phyloP scores from a whole-genome alignment of 1,140 invertebrate genomes.

The Acromyrmex echinatior region DNA sequence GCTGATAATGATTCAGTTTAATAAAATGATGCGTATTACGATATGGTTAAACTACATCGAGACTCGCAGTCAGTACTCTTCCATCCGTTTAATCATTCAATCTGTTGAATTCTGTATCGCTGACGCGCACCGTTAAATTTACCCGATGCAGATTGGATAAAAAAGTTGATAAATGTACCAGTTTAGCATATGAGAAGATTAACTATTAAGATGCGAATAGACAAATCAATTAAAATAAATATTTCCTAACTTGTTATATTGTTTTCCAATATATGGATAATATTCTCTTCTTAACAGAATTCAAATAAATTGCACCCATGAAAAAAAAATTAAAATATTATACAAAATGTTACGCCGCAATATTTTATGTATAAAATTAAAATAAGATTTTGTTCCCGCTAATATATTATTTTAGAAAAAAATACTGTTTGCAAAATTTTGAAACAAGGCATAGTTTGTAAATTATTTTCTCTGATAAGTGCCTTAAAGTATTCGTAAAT shows the following conservation, averaged over 20 bases:
- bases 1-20: neutral
- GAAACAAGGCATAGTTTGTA: neutral
- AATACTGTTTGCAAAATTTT: neutral
- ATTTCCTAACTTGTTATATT: neutral
- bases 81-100: conserved; percentile 56
- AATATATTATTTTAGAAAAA: conserved; percentile 1
- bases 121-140: conserved; percentile 33
- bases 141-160: neutral
- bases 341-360: neutral
- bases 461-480: neutral
- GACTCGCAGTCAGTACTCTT: conserved; percentile 42
- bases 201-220: neutral
- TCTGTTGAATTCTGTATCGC: conserved; percentile 30
- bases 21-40: conserved; percentile 7
- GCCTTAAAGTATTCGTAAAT: neutral
- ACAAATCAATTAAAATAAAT: neutral
- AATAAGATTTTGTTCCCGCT: neutral
- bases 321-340: conserved; percentile 1
- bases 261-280: neutral
- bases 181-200: neutral
- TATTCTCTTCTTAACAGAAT: neutral
- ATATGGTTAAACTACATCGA: neutral
- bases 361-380: neutral
- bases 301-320: neutral
- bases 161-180: conserved; percentile 8